Base-by-base conservation (phyloP, 2,113 vertebrate genomes). In the Pantherophis guttatus region DNA sequence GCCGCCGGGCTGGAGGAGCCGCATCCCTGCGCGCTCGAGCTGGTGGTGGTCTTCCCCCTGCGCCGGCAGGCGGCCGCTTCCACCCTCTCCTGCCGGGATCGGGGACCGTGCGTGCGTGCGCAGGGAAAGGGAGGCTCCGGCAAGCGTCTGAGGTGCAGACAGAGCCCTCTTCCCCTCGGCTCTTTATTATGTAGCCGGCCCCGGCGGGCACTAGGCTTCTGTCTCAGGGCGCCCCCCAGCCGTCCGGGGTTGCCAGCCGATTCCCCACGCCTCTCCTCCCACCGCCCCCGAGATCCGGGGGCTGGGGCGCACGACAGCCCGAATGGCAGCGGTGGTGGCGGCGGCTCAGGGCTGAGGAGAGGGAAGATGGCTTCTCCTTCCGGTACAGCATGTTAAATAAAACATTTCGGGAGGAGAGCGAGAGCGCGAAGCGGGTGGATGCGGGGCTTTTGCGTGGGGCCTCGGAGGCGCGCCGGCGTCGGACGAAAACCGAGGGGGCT, bases 281-380 rank as follows among this genome's bases (percentile, higher is more conserved):
- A 39, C 93, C 85, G 1, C 89, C 93, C 33, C 59, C 90, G 58
- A 21, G 29, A 15, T 39, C 86, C 54, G 59, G 52, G 44, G 59
- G 88, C n/a, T 50, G 62, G 62, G 90, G 90, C 86, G 59, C 86
- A 33, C 39, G 87, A 91, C 52, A 55, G 91, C 9, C 91, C 26
- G 81, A 70, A 24, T 55, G 65, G 65, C 59, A 54, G 58, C 29
- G 91, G 92, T 81, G 81, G 48, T 81, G 81, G 48, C 44, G 70
- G 33, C 93, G 96, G 95, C 97, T 94, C 95, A 86, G 59, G 59
- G 90, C 39, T 33, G 86, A 91, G 54, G 89, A 85, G 96, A 97
- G 97, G 96, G 97, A 95, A 97, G 96, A 97, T 97, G 97, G 97
- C 96, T 96, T 97, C 96, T 96, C 97, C 96, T 98, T 98, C 97